Evolutionary conservation across 2,113 vertebrate species (phyloP).

Genomic region (Paradoxurus hermaphroditus): DNA sequence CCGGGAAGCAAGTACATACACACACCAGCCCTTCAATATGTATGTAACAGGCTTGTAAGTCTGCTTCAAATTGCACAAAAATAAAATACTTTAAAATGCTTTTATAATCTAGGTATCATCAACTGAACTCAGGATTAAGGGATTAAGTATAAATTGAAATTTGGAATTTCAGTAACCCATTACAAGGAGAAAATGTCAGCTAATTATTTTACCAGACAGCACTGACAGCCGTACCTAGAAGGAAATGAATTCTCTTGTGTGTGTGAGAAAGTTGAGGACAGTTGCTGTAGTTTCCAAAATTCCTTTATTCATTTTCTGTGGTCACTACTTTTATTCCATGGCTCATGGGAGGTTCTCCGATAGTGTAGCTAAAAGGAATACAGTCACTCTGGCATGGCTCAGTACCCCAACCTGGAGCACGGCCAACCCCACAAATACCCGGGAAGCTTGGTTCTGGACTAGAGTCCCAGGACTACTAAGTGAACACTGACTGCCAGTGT

Average conservation of each 20-base stretch:
- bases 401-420: fast-evolving
- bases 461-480: fast-evolving
- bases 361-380: too few relatives aligned
- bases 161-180: background rate
- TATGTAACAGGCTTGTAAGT: background rate
- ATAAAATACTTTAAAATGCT: background rate
- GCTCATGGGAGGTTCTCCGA: fast-evolving
- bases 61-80: background rate
- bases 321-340: background rate
- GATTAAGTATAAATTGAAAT: background rate
- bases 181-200: background rate
- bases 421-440: fast-evolving
- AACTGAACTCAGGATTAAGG: background rate
- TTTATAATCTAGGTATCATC: background rate
- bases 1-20: background rate
- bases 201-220: background rate
- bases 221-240: fast-evolving
- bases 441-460: fast-evolving
- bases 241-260: background rate
- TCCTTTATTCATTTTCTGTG: too few relatives aligned
- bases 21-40: background rate
- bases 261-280: background rate
- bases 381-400: fast-evolving
- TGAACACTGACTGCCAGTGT: fast-evolving
- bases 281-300: background rate